phyloP scores from a whole-genome alignment of 2,113 vertebrate species.

The Cygnus buccinator region DNA sequence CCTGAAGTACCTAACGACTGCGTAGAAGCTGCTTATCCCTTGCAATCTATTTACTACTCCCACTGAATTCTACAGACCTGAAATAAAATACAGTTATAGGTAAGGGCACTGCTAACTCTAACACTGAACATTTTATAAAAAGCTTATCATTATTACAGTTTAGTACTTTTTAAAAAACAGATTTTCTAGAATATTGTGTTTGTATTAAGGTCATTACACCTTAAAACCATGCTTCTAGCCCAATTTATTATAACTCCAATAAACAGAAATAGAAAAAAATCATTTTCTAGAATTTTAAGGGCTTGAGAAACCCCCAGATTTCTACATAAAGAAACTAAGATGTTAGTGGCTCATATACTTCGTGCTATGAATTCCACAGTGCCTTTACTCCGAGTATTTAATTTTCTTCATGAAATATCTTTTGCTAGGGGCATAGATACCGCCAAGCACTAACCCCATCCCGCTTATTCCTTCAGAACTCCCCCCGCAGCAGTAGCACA shows the following conservation, averaged over 20 bases:
- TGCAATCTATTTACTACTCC: background rate
- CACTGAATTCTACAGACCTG: background rate
- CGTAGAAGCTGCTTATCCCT: background rate
- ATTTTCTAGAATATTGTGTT: background rate
- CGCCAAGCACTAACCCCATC: background rate
- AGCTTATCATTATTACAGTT: no score
- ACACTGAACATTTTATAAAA: fast-evolving
- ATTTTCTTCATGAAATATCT: fast-evolving
- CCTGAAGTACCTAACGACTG: background rate
- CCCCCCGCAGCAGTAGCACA: fast-evolving
- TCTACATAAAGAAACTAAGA: background rate
- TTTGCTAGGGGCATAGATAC: fast-evolving
- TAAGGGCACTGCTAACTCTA: background rate
- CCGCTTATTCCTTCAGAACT: fast-evolving
- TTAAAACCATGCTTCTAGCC: background rate
- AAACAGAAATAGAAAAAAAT: background rate
- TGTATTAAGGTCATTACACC: background rate
- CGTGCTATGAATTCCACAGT: fast-evolving
- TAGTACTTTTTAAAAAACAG: background rate
- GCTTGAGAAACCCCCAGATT: fast-evolving
- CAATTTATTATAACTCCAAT: fast-evolving
- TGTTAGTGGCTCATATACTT: fast-evolving
- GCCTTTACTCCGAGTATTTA: background rate
- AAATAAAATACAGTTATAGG: background rate
- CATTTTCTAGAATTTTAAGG: background rate